Percentiles rank a stretch among this genome's conserved stretches.
These are phyloP conservation scores for Telmatherina bonti DNA, from an alignment of 2,797 vertebrate species.

Conservation along the genomic window DNA sequence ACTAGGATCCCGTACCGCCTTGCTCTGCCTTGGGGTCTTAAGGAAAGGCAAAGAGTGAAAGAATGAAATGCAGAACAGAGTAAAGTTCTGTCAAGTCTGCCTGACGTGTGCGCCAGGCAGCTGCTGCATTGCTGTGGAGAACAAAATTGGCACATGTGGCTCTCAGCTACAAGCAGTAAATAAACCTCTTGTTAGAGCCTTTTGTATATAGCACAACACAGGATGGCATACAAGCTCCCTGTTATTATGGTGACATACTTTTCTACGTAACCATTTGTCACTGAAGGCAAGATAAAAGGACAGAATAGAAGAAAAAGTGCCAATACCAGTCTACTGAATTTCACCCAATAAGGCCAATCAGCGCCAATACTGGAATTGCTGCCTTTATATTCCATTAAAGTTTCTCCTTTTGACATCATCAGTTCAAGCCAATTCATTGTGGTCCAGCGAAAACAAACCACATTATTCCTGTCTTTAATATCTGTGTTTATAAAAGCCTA, in stretches of 20 bases:
- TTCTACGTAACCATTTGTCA: constrained; percentile 47
- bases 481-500: too few species aligned
- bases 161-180: constrained; percentile 59
- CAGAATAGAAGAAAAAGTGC: constrained; percentile 1
- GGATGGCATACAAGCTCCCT: constrained; percentile 21
- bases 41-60: constrained; percentile 59
- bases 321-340: constrained; percentile 25
- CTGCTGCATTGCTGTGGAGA: constrained; percentile 37
- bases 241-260: constrained; percentile 44
- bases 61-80: constrained; percentile 75
- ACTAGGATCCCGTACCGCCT: constrained; percentile 74
- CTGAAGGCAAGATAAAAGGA: constrained; percentile 39
- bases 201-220: constrained; percentile 49
- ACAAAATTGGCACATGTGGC: constrained; percentile 59
- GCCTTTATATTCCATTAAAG: constrained; percentile 11
- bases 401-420: background rate
- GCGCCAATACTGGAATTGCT: background rate
- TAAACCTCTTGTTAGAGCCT: constrained; percentile 61
- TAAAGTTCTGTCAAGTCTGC: constrained; percentile 71
- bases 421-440: too few species aligned
- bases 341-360: constrained; percentile 1
- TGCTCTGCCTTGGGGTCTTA: constrained; percentile 76
- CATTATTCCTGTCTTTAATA: too few species aligned
- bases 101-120: constrained; percentile 68
- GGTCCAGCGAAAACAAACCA: too few species aligned